phyloP scores from a whole-genome alignment of 2,888 invertebrate species.

The Hartigia nigra region DNA sequence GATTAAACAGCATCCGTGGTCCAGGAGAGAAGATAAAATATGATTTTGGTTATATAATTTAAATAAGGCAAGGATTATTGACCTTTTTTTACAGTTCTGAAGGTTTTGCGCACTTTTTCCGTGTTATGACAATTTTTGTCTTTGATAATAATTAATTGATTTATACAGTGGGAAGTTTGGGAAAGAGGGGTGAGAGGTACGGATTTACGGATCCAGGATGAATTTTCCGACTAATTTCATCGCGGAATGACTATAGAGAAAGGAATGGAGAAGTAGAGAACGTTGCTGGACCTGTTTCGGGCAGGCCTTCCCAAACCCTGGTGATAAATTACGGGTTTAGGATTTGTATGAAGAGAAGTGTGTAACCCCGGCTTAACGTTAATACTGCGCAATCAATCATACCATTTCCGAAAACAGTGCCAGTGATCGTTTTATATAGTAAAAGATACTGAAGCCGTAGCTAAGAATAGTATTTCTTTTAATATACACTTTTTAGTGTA shows the following conservation, averaged over 20 bases:
- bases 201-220: background rate
- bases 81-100: background rate
- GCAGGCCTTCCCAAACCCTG: slow-evolving; percentile 42
- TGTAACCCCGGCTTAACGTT: slow-evolving; percentile 62
- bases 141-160: background rate
- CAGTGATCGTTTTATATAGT: background rate
- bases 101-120: background rate
- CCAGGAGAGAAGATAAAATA: slow-evolving; percentile 1
- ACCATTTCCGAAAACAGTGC: slow-evolving; percentile 40
- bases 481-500: background rate
- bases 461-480: background rate
- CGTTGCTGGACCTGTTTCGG: slow-evolving; percentile 51
- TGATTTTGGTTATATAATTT: background rate
- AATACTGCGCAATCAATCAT: slow-evolving; percentile 62
- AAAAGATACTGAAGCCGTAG: background rate
- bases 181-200: background rate
- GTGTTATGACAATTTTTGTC: background rate
- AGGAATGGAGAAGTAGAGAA: slow-evolving; percentile 24
- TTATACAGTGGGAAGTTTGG: background rate
- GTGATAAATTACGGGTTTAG: slow-evolving; percentile 63
- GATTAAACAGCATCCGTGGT: background rate
- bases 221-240: slow-evolving; percentile 49
- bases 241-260: slow-evolving; percentile 17
- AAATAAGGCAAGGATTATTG: background rate
- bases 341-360: slow-evolving; percentile 63